A percentile compares a stretch with the other conserved stretches of the same genome.
These are phyloP conservation scores for Pachycephus smyrnensis DNA, from an alignment of 2,888 invertebrate genomes.

Conservation along the genomic window DNA sequence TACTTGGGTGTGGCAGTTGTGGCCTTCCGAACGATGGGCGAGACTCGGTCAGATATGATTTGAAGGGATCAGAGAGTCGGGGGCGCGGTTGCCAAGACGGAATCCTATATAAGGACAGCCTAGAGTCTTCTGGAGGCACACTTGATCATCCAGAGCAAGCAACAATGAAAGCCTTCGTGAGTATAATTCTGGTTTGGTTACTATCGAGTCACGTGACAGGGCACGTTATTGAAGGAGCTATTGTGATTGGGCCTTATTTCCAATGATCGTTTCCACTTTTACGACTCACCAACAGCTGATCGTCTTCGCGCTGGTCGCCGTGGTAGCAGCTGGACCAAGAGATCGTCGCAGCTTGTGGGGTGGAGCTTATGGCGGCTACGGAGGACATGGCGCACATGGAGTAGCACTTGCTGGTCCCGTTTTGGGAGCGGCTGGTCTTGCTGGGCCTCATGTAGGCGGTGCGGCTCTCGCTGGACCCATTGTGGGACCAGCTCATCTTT, in stretches of 20 bases:
- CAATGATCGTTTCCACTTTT: no score
- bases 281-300: no score
- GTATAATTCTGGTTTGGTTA: constrained; percentile 35
- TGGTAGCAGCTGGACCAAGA: constrained; percentile 43
- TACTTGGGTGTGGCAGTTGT: constrained; percentile 56
- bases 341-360: constrained; percentile 40
- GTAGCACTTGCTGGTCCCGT: constrained; percentile 56
- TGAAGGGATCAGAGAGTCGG: constrained; percentile 63
- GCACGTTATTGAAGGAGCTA: no score
- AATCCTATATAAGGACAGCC: constrained; percentile 58
- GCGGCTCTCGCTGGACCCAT: constrained; percentile 54
- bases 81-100: constrained; percentile 49
- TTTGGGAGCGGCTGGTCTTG: constrained; percentile 50
- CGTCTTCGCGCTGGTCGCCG: constrained; percentile 46
- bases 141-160: constrained; percentile 58
- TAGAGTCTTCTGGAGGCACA: constrained; percentile 50
- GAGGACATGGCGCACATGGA: constrained; percentile 46
- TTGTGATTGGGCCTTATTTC: no score
- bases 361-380: constrained; percentile 35
- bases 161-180: constrained; percentile 64
- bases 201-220: no score
- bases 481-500: constrained; percentile 56
- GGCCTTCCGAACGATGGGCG: constrained; percentile 63
- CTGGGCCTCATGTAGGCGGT: constrained; percentile 57
- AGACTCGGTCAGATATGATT: constrained; percentile 61